Percentiles rank a stretch among this genome's conserved stretches.
These are phyloP conservation scores for Lipotes vexillifer DNA, from an alignment of 2,113 vertebrate genomes.

Conservation along the genomic window DNA sequence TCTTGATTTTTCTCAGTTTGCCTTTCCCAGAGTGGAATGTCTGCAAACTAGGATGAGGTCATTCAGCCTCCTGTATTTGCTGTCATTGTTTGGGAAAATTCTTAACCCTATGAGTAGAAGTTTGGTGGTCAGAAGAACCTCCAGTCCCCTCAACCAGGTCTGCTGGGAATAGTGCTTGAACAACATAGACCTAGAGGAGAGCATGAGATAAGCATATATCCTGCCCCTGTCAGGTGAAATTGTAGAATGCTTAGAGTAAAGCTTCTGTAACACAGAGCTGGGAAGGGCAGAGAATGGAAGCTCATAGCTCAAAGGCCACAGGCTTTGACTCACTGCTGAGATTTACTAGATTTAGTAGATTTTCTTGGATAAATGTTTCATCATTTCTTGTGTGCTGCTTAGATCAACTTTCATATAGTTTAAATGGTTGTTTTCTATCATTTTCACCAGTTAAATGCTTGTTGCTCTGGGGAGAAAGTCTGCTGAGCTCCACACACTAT, in stretches of 20 bases:
- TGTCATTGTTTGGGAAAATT: background rate
- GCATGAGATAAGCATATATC: background rate
- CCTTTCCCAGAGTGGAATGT: background rate
- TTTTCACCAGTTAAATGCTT: background rate
- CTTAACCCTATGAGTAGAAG: background rate
- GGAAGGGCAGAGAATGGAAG: background rate
- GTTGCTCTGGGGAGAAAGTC: background rate
- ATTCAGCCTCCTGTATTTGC: background rate
- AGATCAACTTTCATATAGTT: background rate
- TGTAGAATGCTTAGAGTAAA: background rate
- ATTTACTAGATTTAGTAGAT: background rate
- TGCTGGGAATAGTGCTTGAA: background rate
- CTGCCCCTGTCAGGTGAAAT: background rate
- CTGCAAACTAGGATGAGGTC: background rate
- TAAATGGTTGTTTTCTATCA: background rate
- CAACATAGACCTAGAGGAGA: background rate
- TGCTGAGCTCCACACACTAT: background rate
- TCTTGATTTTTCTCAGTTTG: background rate
- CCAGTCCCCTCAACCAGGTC: background rate
- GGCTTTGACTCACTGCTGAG: background rate
- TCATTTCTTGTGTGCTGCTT: background rate
- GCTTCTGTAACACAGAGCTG: background rate
- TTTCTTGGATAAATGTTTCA: background rate
- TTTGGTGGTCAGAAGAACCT: background rate
- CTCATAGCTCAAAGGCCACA: background rate